Evolutionary conservation across 2,888 invertebrate genomes (phyloP), one percentile per base, ranked within the genome.

Genomic region (Andrena flavipes): DNA sequence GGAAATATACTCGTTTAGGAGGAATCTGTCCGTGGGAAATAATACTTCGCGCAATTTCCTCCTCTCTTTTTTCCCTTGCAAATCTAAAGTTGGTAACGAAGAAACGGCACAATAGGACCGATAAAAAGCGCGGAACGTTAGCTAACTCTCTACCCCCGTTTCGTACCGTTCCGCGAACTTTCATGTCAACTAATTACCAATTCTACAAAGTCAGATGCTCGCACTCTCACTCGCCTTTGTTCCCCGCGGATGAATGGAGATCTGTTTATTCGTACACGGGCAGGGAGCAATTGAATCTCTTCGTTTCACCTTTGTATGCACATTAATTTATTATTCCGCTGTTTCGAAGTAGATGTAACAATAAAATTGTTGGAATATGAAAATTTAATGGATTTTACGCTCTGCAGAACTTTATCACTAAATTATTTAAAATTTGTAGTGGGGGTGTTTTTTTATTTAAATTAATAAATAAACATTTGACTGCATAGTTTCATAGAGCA

Each of bases 111-210:
- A 42, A 42, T 42, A 42, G 42, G 42, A 1, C 42, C 13, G 42
- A 42, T 42, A 42, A 42, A 42, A 42, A 42, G 48, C 30, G 56
- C 35, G 13, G 30, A 20, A 29, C 30, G 23, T 69, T 69, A 20
- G 62, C 29, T 56, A 62, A 65, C 64, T 29, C 54, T 35, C 29
- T 16, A 30, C 8, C 23, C 26, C 30, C 23, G 29, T 68, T 68
- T 75, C 29, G 49, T 70, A 71, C 33, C 26, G 30, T 76, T 80
- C 48, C n/a, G 26, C 7, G 51, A 70, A 77, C 64, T 70, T 77
- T 77, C 76, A 42, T 54, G 60, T 76, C 67, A 76, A 70, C 67
- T 69, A 81, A 83, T 83, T 67, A 64, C 54, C 26, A 56, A 72
- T 79, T 80, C 29, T 48, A 62, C 16, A 56, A 79, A 72, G 79